phyloP scores from a whole-genome alignment of 2,113 vertebrate species.

The Odobenus rosmarus region DNA sequence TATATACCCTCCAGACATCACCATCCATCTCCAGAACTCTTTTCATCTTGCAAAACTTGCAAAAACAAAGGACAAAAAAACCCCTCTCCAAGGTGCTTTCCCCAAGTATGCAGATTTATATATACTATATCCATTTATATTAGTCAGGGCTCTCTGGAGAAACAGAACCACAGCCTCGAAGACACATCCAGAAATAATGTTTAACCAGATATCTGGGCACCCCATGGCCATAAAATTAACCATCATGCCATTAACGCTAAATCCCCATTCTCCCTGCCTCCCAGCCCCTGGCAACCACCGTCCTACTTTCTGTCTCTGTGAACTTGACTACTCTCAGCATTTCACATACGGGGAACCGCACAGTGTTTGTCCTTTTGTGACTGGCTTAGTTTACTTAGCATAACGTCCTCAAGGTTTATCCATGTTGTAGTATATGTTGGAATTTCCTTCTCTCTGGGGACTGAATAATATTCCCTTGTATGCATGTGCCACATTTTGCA shows the following conservation, averaged over 20 bases:
- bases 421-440: background rate
- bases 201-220: background rate
- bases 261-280: background rate
- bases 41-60: background rate
- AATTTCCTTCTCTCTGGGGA: background rate
- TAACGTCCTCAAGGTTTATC: background rate
- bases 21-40: background rate
- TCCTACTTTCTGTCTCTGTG: background rate
- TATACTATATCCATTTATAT: background rate
- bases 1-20: background rate
- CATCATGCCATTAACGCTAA: background rate
- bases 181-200: background rate
- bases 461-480: fast-evolving
- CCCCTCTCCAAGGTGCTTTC: too few species aligned
- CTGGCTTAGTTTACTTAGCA: background rate
- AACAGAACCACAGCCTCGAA: background rate
- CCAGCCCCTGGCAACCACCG: background rate
- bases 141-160: background rate
- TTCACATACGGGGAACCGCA: background rate
- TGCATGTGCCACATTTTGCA: background rate
- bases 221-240: background rate
- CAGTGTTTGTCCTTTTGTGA: background rate
- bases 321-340: background rate
- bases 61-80: too few species aligned
- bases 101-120: too few species aligned